These are phyloP conservation scores for Hymenopus coronatus DNA, from an alignment of 2,888 invertebrate species.

Conservation along the genomic window DNA sequence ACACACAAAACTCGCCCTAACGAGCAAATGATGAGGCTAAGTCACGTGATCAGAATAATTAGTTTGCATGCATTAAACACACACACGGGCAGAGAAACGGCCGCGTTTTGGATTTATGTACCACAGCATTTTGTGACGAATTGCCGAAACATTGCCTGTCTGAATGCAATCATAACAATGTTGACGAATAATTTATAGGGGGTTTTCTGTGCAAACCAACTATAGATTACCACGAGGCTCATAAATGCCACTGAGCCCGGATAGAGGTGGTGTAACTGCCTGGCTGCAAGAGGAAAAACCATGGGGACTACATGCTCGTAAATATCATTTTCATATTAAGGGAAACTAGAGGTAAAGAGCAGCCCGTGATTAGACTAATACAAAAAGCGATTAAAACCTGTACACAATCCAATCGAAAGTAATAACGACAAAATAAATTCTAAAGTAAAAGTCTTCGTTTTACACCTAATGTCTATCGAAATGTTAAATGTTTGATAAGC, in stretches of 20 bases:
- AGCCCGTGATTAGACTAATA: too few relatives aligned
- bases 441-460: too few relatives aligned
- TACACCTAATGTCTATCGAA: too few relatives aligned
- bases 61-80: slow-evolving; percentile 15
- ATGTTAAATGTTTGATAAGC: too few relatives aligned
- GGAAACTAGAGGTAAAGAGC: background rate
- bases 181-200: slow-evolving; percentile 23
- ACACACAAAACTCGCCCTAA: slow-evolving; percentile 30
- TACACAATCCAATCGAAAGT: too few relatives aligned
- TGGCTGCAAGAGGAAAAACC: background rate
- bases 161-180: slow-evolving; percentile 17
- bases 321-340: background rate
- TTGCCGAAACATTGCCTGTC: slow-evolving; percentile 25
- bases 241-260: slow-evolving; percentile 21
- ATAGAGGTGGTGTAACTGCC: background rate
- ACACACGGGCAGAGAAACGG: background rate
- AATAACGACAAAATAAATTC: too few relatives aligned
- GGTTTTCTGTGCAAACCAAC: slow-evolving; percentile 16
- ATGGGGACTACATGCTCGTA: background rate
- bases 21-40: slow-evolving; percentile 35
- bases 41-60: slow-evolving; percentile 34
- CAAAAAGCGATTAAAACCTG: too few relatives aligned
- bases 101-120: slow-evolving; percentile 16
- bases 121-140: slow-evolving; percentile 25
- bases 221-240: slow-evolving; percentile 18